These are phyloP conservation scores for Oenanthe melanoleuca DNA, from an alignment of 2,113 vertebrate genomes.

Conservation along the genomic window DNA sequence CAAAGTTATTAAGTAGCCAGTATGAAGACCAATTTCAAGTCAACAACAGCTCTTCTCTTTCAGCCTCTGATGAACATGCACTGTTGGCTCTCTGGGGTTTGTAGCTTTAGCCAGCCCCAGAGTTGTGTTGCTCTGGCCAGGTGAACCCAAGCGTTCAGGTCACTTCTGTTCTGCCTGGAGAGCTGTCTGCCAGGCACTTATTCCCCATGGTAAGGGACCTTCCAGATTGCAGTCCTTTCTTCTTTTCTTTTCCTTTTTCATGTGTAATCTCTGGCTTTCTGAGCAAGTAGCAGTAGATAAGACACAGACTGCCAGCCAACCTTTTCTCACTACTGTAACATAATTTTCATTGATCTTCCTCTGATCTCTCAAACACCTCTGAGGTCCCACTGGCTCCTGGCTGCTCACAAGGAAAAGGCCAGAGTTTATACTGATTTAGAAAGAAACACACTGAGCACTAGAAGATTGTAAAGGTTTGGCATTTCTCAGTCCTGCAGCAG, in stretches of 20 bases:
- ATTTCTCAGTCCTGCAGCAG: slow-evolving; percentile 29
- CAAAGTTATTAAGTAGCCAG: neutral
- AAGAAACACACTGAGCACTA: neutral
- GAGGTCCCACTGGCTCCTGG: slow-evolving; percentile 1
- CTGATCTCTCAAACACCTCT: slow-evolving; percentile 32
- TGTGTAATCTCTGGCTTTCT: neutral
- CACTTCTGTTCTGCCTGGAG: neutral
- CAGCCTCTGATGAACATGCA: neutral
- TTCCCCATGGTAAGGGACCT: neutral
- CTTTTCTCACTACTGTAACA: slow-evolving; percentile 31
- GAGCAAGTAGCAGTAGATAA: neutral
- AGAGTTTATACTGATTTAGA: slow-evolving; percentile 16
- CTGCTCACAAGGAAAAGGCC: slow-evolving; percentile 38
- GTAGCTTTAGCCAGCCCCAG: neutral
- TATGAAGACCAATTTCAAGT: neutral
- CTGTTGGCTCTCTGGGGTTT: neutral
- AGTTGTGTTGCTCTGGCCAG: neutral
- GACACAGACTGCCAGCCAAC: neutral
- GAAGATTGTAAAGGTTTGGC: slow-evolving; percentile 8
- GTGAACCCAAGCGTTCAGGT: neutral
- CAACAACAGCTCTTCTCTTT: neutral
- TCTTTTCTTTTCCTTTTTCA: neutral
- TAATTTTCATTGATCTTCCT: slow-evolving; percentile 52
- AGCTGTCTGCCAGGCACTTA: neutral
- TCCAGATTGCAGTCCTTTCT: neutral